A percentile compares a stretch with the other conserved stretches of the same genome.
These are phyloP conservation scores for Alaudala cheleensis DNA, from an alignment of 2,113 vertebrate species.

Conservation along the genomic window DNA sequence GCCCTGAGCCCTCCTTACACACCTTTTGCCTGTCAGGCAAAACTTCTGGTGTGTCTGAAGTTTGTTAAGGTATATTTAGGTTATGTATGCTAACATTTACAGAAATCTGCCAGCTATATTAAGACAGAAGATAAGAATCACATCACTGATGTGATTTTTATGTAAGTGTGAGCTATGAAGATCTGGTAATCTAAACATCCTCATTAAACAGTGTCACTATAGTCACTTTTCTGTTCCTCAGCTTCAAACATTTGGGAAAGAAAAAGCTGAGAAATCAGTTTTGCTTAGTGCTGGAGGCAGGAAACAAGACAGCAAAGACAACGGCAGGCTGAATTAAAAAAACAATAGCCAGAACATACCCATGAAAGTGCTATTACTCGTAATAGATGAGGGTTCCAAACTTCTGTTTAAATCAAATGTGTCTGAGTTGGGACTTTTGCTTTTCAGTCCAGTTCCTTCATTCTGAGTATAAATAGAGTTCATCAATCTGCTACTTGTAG, in stretches of 20 bases:
- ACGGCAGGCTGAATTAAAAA: background rate
- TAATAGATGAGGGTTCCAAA: constrained; percentile 55
- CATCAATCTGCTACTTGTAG: constrained; percentile 41
- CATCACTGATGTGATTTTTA: background rate
- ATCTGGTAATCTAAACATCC: background rate
- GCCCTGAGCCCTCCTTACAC: background rate
- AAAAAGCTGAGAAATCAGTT: background rate
- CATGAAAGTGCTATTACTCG: constrained; percentile 80
- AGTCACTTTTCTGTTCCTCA: background rate
- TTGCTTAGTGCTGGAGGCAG: background rate
- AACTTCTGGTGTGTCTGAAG: background rate
- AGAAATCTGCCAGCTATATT: background rate
- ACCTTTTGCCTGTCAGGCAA: background rate
- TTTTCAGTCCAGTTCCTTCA: constrained; percentile 70
- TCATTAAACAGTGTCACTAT: background rate
- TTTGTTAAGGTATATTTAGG: background rate
- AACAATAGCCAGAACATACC: constrained; percentile 74
- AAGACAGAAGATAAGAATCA: background rate
- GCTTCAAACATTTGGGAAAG: background rate
- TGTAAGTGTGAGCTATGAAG: background rate
- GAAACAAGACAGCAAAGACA: background rate
- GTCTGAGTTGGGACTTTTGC: constrained; percentile 59
- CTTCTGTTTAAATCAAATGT: constrained; percentile 66
- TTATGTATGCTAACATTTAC: background rate
- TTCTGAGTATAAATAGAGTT: constrained; percentile 58